Evolutionary conservation across 1,140 invertebrate genomes (phyloP), one percentile per base, ranked within the genome.

Genomic region (Cyclina sinensis): DNA sequence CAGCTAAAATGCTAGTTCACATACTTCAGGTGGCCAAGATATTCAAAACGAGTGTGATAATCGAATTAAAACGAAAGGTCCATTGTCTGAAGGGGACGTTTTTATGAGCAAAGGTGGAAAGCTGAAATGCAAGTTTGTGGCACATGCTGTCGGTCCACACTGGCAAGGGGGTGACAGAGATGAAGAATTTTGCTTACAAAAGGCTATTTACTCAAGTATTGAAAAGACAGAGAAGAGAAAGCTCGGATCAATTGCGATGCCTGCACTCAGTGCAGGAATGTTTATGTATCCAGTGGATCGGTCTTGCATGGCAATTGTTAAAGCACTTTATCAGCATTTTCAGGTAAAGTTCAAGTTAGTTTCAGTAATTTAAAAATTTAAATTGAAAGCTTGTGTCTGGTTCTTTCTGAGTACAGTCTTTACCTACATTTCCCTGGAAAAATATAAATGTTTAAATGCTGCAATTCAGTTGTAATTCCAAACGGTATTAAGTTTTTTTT

Each of bases 71-170:
- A 54, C 82, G 4, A 79, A 92, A 24, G 88, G 86, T 30, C n/a
- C 18, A 0, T 37, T 93, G 2, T 18, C 21, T 46, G 88, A 89
- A 12, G 90, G 92, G 0, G 70, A 91, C 9, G 91, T 91, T 0
- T 86, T 89, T 18, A 46, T 51, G 4, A 89, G 89, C 0, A 35
- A n/a, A 43, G 62, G 91, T 39, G 93, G 93, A 39, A 87, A 70
- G 16, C 48, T 93, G 16, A 78, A 85, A 2, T 93, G 89, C 81
- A 91, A 92, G 35, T n/a, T 21, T n/a, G 74, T 94, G 12, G 73
- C 92, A 14, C 93, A 94, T 89, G 92, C 92, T 62, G 92, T 93
- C 14, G 93, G 93, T 21, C 93, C 93, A 78, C 32, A n/a, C 14
- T 94, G 92, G 92, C 35, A 76, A 30, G 90, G 83, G 18, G 91